Percentiles rank a stretch among this genome's conserved stretches.
phyloP scores from a whole-genome alignment of 2,113 vertebrate species.

The Tragelaphus strepsiceros region DNA sequence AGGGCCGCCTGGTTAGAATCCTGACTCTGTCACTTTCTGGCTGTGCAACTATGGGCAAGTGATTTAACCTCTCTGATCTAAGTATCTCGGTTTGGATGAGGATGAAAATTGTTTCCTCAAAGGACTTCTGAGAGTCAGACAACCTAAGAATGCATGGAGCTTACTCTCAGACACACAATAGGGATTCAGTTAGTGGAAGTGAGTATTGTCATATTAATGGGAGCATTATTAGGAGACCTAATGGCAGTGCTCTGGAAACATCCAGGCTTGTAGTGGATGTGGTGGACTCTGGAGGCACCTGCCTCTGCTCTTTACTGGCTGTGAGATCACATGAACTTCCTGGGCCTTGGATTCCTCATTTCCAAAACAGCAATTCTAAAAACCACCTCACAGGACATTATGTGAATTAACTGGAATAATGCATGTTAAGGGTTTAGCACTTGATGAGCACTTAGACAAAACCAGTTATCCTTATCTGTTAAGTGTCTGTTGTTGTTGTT shows the following conservation, averaged over 20 bases:
- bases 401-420: neutral
- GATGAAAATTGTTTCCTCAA: neutral
- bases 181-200: neutral
- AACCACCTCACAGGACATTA: neutral
- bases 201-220: neutral
- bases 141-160: neutral
- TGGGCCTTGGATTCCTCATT: neutral
- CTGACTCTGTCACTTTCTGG: neutral
- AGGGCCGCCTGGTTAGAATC: neutral
- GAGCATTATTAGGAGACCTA: neutral
- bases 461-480: neutral
- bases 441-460: too few species aligned
- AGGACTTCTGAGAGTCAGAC: neutral
- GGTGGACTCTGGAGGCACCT: neutral
- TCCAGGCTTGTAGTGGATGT: neutral
- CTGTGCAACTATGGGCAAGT: neutral
- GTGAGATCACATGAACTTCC: neutral
- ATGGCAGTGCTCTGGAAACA: neutral
- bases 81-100: neutral
- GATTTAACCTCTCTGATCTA: neutral
- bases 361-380: neutral
- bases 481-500: neutral
- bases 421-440: neutral
- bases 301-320: neutral
- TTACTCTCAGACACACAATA: neutral